These are phyloP conservation scores for Drosophila pectinifera DNA, from an alignment of 1,140 invertebrate species.

Conservation along the genomic window DNA sequence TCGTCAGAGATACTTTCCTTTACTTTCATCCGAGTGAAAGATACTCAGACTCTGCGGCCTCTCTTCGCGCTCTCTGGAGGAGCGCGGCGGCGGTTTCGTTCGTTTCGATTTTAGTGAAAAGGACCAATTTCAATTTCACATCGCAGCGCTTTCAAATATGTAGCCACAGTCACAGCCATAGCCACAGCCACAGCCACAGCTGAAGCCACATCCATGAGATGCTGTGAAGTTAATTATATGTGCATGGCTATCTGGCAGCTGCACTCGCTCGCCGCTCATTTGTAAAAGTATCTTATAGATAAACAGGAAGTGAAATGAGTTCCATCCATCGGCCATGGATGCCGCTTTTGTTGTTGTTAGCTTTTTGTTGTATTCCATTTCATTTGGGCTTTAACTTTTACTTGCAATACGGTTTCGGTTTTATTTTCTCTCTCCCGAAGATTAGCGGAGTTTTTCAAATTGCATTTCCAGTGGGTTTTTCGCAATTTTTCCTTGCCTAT, in stretches of 20 bases:
- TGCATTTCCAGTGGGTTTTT: slow-evolving; percentile 44
- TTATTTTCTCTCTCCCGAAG: slow-evolving; percentile 24
- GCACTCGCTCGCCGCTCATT: slow-evolving; percentile 51
- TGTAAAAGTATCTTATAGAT: slow-evolving; percentile 66
- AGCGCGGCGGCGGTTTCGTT: slow-evolving; percentile 28
- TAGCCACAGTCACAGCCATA: slow-evolving; percentile 31
- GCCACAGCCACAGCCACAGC: slow-evolving; percentile 7
- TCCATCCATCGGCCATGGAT: slow-evolving; percentile 36
- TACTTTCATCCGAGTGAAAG: slow-evolving; percentile 83
- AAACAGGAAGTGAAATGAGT: slow-evolving; percentile 70
- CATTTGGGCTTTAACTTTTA: slow-evolving; percentile 60
- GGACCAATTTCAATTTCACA: slow-evolving; percentile 80
- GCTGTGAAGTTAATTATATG: slow-evolving; percentile 67
- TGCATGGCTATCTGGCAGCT: slow-evolving; percentile 51
- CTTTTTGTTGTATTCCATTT: slow-evolving; percentile 47
- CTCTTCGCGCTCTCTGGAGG: slow-evolving; percentile 17
- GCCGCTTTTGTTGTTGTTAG: slow-evolving; percentile 1
- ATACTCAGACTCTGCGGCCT: slow-evolving; percentile 50
- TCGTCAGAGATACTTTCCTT: slow-evolving; percentile 69
- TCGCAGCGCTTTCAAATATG: slow-evolving; percentile 67
- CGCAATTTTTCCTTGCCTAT: slow-evolving; percentile 15
- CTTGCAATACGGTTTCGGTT: slow-evolving; percentile 35
- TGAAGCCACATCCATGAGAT: slow-evolving; percentile 48
- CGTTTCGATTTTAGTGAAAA: slow-evolving; percentile 71
- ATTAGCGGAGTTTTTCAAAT: slow-evolving; percentile 35